Conservation (phyloP, 2,888 invertebrate genomes). For the Rosalia funebris region DNA sequence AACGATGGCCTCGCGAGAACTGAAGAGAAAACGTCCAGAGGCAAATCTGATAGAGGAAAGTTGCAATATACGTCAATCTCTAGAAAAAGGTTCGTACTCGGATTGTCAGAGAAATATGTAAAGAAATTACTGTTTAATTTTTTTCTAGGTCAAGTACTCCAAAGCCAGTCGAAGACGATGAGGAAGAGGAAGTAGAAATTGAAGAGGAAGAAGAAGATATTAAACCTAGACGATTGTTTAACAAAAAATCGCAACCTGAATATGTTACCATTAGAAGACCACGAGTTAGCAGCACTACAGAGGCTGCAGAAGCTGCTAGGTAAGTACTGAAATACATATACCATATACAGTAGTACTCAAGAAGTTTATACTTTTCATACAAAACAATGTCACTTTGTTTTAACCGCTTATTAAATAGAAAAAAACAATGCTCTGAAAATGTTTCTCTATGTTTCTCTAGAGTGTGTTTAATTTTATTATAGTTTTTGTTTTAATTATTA, state of each 20-base stretch:
- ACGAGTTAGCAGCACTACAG: constrained; percentile 64
- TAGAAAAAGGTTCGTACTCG: constrained; percentile 53
- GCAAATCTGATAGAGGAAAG: constrained; percentile 62
- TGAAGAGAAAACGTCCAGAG: constrained; percentile 54
- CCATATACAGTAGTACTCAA: too few relatives aligned
- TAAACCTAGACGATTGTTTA: constrained; percentile 43
- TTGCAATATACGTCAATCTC: constrained; percentile 61
- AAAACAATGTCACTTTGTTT: too few relatives aligned
- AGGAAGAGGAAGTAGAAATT: constrained; percentile 44
- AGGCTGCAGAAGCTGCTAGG: constrained; percentile 46
- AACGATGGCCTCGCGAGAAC: constrained; percentile 65
- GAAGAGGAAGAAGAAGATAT: constrained; percentile 50
- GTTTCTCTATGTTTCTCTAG: too few relatives aligned
- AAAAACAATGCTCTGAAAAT: too few relatives aligned
- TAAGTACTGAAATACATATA: constrained; percentile 30
- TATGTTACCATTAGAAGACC: constrained; percentile 76
- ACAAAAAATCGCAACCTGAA: constrained; percentile 64
- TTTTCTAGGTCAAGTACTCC: constrained; percentile 50
- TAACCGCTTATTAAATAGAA: too few relatives aligned
- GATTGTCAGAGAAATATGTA: too few relatives aligned
- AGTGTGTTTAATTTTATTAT: too few relatives aligned
- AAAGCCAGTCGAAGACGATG: constrained; percentile 39
- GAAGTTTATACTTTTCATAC: too few relatives aligned
- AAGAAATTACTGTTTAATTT: too few relatives aligned
- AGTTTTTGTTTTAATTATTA: too few relatives aligned